These are phyloP conservation scores for Gasteruption jaculator DNA, from an alignment of 2,888 invertebrate species.

Conservation along the genomic window DNA sequence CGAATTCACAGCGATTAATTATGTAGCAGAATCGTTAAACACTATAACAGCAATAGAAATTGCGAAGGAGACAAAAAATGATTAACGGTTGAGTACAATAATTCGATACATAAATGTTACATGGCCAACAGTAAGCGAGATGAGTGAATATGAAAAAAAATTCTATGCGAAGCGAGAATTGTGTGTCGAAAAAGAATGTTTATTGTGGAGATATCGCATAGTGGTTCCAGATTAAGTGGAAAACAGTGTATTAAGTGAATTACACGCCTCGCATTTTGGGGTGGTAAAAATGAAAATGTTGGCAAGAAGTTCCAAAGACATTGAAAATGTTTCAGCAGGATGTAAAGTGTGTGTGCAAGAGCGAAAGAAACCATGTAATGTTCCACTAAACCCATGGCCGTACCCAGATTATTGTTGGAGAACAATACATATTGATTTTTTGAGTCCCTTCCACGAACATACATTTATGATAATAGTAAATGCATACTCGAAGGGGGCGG, in stretches of 20 bases:
- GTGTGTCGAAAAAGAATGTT: constrained; percentile 3
- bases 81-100: too few relatives aligned
- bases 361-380: constrained; percentile 14
- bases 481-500: constrained; percentile 17
- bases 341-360: constrained; percentile 12
- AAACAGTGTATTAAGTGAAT: background rate
- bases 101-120: too few relatives aligned
- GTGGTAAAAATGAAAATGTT: constrained; percentile 14
- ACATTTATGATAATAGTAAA: constrained; percentile 18
- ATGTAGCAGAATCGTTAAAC: too few relatives aligned
- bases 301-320: constrained; percentile 2
- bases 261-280: constrained; percentile 5
- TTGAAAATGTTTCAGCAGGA: constrained; percentile 3
- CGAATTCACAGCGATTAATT: constrained; percentile 4
- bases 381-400: constrained; percentile 16
- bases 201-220: constrained; percentile 6
- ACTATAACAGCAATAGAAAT: too few relatives aligned
- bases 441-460: constrained; percentile 14
- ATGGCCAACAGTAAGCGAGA: too few relatives aligned
- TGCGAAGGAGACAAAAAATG: too few relatives aligned
- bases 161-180: constrained; percentile 13
- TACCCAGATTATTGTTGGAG: constrained; percentile 14
- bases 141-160: too few relatives aligned
- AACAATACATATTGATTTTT: constrained; percentile 17
- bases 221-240: constrained; percentile 5